Conservation (phyloP, 1,140 invertebrate genomes). For the Zaprionus vittiger region DNA sequence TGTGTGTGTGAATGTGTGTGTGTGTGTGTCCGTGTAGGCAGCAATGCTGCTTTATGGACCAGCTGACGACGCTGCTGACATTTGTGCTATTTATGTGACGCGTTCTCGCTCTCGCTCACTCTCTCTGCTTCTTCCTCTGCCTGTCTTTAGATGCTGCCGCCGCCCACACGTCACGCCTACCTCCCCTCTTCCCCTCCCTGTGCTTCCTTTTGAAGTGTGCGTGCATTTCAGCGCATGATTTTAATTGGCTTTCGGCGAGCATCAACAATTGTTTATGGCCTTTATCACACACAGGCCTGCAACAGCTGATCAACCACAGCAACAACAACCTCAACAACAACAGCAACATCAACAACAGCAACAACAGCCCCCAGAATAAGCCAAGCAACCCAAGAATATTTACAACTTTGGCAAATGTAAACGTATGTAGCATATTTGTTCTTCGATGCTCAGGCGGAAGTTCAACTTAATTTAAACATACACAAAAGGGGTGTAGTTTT, state of each 20-base stretch:
- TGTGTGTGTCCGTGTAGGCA: slow-evolving; percentile 37
- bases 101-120: neutral
- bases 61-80: slow-evolving; percentile 56
- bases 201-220: slow-evolving; percentile 53
- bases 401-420: slow-evolving; percentile 14
- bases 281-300: slow-evolving; percentile 36
- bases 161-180: neutral
- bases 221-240: slow-evolving; percentile 71
- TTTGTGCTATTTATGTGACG: slow-evolving; percentile 28
- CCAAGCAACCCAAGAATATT: slow-evolving; percentile 2
- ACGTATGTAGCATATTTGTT: slow-evolving; percentile 1
- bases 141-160: slow-evolving; percentile 4
- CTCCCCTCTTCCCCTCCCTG: neutral
- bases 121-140: neutral
- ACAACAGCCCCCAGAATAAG: neutral
- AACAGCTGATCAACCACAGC: slow-evolving; percentile 54
- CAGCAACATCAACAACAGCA: too few relatives aligned
- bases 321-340: neutral
- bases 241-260: slow-evolving; percentile 68
- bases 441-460: slow-evolving; percentile 5
- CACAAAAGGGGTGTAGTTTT: slow-evolving; percentile 4
- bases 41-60: slow-evolving; percentile 67
- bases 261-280: slow-evolving; percentile 68
- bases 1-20: neutral
- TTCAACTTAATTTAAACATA: slow-evolving; percentile 15